These are phyloP conservation scores for Drosophila glabriapex DNA, from an alignment of 2,888 invertebrate genomes.

Conservation along the genomic window DNA sequence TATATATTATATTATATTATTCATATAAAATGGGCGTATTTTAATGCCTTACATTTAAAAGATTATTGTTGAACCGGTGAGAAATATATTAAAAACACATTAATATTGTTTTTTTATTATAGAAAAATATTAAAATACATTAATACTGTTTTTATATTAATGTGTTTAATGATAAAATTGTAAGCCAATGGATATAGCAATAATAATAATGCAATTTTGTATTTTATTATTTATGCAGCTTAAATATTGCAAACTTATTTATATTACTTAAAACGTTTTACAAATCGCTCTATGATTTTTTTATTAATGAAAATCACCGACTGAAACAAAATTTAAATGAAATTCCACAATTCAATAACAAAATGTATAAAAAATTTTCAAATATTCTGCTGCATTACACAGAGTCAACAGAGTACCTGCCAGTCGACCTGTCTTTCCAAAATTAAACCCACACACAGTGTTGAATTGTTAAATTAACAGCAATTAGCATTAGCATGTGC, in stretches of 20 bases:
- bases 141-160: not conserved
- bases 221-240: not conserved
- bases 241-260: not conserved
- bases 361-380: not conserved
- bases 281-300: not conserved
- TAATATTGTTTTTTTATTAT: not conserved
- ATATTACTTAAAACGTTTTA: not conserved
- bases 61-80: not conserved
- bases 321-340: not conserved
- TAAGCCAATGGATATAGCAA: not conserved
- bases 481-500: not conserved
- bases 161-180: not conserved
- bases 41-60: not conserved
- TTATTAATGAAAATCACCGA: not conserved
- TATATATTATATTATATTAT: not conserved
- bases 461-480: conserved; percentile 10
- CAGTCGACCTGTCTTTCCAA: not conserved
- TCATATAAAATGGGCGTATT: too few relatives aligned
- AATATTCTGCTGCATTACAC: not conserved
- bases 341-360: not conserved
- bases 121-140: not conserved
- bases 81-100: not conserved
- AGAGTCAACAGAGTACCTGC: not conserved
- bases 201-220: not conserved
- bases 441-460: conserved; percentile 5